Base-by-base conservation (phyloP, 2,113 vertebrate genomes). In the Deroptyus accipitrinus region DNA sequence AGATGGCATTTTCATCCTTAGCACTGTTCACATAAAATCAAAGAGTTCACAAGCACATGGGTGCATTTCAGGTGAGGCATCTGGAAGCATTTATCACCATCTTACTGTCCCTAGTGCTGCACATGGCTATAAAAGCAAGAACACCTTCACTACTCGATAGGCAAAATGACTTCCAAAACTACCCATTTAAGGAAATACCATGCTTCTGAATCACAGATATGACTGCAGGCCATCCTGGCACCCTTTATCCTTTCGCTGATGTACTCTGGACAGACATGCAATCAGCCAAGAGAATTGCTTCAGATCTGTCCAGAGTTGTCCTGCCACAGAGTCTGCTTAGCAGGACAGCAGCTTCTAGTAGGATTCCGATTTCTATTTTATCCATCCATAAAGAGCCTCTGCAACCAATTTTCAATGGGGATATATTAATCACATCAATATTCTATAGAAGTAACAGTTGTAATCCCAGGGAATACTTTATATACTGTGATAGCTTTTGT, bases 61-160 rank as follows among this genome's bases (percentile, higher is more conserved):
- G 19, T 2, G 1, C 1, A 0, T 39, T 28, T 16, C 31, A 33
- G 55, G 11, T 11, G 11, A 4, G 52, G 39, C 30, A 4, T 23
- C 1, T 86, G 69, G 27, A 64, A 35, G 2, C 23, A 19, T n/a
- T 27, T 63, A 7, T 70, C 27, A 5, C 28, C 62, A 8, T 18
- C 17, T 5, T 31, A 8, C 27, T 17, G 18, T 42, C 30, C 46
- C 51, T 9, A 74, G 10, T 8, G 10, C 15, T 0, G 3, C 19
- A 22, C 42, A 54, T 1, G 6, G 28, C 61, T 49, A 37, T 33
- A 77, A 76, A 72, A 91, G 64, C 51, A 59, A 54, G 11, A 72
- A 35, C 37, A 86, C 33, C 57, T 24, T 17, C 27, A 66, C 30
- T 30, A 13, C 7, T 51, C 33, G 9, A 3, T 5, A 78, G 33